phyloP scores from a whole-genome alignment of 2,888 invertebrate species.

The Pheosia gnoma region DNA sequence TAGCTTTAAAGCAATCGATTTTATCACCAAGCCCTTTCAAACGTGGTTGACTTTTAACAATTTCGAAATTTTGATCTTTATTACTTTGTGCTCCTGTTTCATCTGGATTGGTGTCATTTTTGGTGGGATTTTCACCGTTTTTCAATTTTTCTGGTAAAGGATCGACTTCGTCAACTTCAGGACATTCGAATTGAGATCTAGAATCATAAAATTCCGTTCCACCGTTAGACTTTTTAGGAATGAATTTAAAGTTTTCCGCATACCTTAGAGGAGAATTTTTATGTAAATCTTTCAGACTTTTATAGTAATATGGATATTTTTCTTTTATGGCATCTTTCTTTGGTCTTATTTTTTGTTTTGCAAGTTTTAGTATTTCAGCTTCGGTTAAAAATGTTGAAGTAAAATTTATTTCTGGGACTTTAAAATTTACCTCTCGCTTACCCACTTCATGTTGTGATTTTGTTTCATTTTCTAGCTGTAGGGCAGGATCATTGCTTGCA shows the following conservation, averaged over 20 bases:
- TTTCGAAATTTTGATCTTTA: conserved; percentile 52
- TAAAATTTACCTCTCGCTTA: conserved; percentile 58
- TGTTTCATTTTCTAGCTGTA: background rate
- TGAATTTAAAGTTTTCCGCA: conserved; percentile 84
- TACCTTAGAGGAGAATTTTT: conserved; percentile 87
- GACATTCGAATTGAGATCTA: conserved; percentile 76
- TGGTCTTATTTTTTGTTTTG: conserved; percentile 43
- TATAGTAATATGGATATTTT: conserved; percentile 88
- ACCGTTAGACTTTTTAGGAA: conserved; percentile 86
- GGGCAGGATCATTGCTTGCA: background rate
- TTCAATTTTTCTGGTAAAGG: conserved; percentile 81
- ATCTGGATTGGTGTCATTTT: conserved; percentile 53
- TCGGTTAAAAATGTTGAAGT: conserved; percentile 59
- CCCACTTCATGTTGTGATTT: conserved; percentile 49
- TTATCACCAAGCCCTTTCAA: conserved; percentile 87
- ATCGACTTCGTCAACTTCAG: conserved; percentile 81
- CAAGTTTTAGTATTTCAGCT: conserved; percentile 49
- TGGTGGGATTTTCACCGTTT: conserved; percentile 59
- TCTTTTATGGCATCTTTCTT: conserved; percentile 41
- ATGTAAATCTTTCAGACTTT: conserved; percentile 62
- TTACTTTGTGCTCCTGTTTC: conserved; percentile 44
- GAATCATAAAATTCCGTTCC: conserved; percentile 89
- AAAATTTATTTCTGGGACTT: conserved; percentile 62
- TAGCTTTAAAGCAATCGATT: conserved; percentile 89
- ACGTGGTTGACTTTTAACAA: conserved; percentile 71